Evolutionary conservation across 2,797 vertebrate species (phyloP).

Genomic region (Hippocampus kuda): DNA sequence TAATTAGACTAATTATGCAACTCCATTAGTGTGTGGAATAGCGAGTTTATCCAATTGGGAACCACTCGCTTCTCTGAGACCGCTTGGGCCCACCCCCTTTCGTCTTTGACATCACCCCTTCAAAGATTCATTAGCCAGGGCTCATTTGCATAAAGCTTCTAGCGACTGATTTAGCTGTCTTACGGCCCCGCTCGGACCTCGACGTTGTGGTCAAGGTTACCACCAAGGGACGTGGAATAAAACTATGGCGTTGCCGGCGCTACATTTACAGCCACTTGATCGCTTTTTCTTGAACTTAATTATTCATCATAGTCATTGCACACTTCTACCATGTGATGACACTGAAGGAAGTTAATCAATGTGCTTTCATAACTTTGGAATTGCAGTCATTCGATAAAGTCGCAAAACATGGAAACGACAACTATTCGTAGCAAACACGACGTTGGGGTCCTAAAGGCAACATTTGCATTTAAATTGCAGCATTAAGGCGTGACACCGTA

Average conservation of each 20-base stretch:
- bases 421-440: slow-evolving; percentile 51
- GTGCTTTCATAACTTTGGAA: slow-evolving; percentile 17
- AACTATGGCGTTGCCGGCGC: background rate
- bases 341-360: background rate
- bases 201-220: slow-evolving; percentile 55
- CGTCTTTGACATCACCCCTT: slow-evolving; percentile 70
- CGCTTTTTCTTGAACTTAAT: background rate
- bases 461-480: slow-evolving; percentile 68
- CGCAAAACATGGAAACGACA: slow-evolving; percentile 45
- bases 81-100: slow-evolving; percentile 43
- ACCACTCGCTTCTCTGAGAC: slow-evolving; percentile 36
- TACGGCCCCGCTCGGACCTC: slow-evolving; percentile 58
- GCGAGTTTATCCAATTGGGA: slow-evolving; percentile 42
- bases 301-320: background rate
- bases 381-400: background rate
- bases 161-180: slow-evolving; percentile 65
- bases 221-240: slow-evolving; percentile 27
- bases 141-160: slow-evolving; percentile 69
- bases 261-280: background rate
- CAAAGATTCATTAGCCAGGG: slow-evolving; percentile 67
- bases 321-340: background rate
- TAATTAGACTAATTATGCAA: slow-evolving; percentile 38
- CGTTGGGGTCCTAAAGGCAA: slow-evolving; percentile 51
- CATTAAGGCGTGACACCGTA: slow-evolving; percentile 56
- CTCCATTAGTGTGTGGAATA: slow-evolving; percentile 29